Evolutionary conservation across 2,888 invertebrate genomes (phyloP), one percentile per base, ranked within the genome.

Genomic region (Melanophora roralis): DNA sequence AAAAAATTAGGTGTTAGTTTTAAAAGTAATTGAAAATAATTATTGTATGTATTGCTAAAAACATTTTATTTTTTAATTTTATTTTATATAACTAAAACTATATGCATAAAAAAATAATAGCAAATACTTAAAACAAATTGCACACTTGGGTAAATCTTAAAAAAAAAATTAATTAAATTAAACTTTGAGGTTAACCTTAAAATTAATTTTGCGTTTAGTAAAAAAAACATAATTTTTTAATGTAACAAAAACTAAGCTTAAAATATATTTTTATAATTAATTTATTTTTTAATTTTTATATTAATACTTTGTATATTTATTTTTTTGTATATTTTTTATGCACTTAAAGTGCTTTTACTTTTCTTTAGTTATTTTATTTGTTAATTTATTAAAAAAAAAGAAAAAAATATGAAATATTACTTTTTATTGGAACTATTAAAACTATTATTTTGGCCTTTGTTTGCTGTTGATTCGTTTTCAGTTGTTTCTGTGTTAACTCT

Each of bases 391-490:
- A 38, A 8, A 32, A 43, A 32, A 34, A 6, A 27, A n/a, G 34
- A 8, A 27, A 34, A 14, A n/a, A 62, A 57, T 68, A 43, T 7
- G 7, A 11, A 40, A 1, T 5, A 14, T 45, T 65, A 71, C 64
- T 77, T 81, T 78, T 59, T 81, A 74, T 53, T 81, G 6, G 4
- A 27, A 55, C 53, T 62, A 34, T 14, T 64, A 14, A 32, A 32
- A 14, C 19, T 59, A 40, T 14, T 67, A 55, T 71, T 74, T 72
- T 81, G 82, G 59, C 82, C 75, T 68, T 82, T 83, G 72, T 73
- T 82, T 69, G 78, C 81, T 27, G 27, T 27, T 75, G 64, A 74
- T 82, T 81, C 80, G 65, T 78, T 71, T 51, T 71, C 76, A 67
- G 79, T 74, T 69, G 78, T 74, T 69, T 67, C 43, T 55, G 73